phyloP scores from a whole-genome alignment of 2,797 vertebrate species.

The Chelmon rostratus region DNA sequence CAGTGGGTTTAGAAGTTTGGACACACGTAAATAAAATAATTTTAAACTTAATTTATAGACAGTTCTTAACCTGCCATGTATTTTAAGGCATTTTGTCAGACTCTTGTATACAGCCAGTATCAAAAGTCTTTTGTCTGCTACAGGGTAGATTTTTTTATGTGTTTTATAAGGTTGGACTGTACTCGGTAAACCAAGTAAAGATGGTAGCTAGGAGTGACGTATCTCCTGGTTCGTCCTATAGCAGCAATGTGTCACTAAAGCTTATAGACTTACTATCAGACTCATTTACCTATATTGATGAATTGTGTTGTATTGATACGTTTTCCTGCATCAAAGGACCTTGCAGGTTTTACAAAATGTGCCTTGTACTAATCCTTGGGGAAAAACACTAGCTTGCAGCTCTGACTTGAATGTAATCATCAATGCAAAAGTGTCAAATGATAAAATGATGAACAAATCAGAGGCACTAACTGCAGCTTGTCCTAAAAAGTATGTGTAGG shows the following conservation, averaged over 20 bases:
- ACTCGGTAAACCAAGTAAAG: neutral
- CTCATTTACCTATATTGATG: neutral
- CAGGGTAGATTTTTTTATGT: neutral
- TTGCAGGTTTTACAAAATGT: no score
- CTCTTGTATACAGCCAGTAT: no score
- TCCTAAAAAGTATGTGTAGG: neutral
- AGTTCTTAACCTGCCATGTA: neutral
- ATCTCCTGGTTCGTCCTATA: neutral
- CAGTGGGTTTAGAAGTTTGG: neutral
- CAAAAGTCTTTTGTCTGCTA: neutral
- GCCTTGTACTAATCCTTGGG: neutral
- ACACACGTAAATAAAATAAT: neutral
- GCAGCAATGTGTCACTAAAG: neutral
- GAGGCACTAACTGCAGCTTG: neutral
- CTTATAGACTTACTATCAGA: neutral
- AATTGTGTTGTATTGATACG: neutral
- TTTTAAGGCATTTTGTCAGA: no score
- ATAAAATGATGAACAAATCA: neutral
- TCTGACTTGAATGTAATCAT: neutral
- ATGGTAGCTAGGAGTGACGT: no score
- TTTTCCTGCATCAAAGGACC: neutral
- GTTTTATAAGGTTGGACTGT: neutral
- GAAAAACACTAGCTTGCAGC: neutral
- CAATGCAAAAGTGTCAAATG: neutral
- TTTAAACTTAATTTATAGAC: neutral